These are phyloP conservation scores for Euclidia mi DNA, from an alignment of 2,888 invertebrate species.

Conservation along the genomic window DNA sequence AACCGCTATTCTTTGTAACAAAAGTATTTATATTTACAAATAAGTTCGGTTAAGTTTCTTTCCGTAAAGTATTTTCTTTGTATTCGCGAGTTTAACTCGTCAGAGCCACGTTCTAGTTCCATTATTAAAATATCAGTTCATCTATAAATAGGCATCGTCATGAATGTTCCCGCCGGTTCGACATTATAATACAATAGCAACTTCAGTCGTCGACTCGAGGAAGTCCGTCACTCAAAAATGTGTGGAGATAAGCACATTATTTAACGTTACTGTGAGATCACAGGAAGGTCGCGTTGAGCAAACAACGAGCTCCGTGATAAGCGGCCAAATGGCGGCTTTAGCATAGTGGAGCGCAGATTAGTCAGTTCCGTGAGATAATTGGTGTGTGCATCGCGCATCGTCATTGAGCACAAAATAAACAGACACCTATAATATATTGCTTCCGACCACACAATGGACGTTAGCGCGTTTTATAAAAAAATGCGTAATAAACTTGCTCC, in stretches of 20 bases:
- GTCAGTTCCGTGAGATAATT: constrained; percentile 63
- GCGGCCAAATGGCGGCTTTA: constrained; percentile 68
- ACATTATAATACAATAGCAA: constrained; percentile 25
- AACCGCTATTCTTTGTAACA: constrained; percentile 66
- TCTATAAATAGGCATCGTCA: constrained; percentile 13
- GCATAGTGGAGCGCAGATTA: constrained; percentile 55
- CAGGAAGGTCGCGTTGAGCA: constrained; percentile 68
- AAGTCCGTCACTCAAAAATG: constrained; percentile 8
- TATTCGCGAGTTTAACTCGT: constrained; percentile 53
- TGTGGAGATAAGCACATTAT: constrained; percentile 62
- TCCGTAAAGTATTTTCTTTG: constrained; percentile 60
- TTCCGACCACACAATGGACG: constrained; percentile 19
- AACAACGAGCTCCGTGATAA: constrained; percentile 65
- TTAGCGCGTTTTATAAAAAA: background rate
- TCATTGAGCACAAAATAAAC: constrained; percentile 37
- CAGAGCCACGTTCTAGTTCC: constrained; percentile 23
- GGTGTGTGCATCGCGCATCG: constrained; percentile 39
- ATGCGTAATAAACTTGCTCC: no score
- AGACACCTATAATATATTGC: constrained; percentile 20
- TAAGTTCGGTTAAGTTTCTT: constrained; percentile 64
- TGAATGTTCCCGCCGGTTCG: constrained; percentile 2
- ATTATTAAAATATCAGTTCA: constrained; percentile 16
- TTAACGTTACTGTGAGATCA: constrained; percentile 68
- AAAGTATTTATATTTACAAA: constrained; percentile 67
- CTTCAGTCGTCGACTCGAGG: constrained; percentile 3